phyloP scores from a whole-genome alignment of 2,797 vertebrate genomes.

The Melopsittacus undulatus region DNA sequence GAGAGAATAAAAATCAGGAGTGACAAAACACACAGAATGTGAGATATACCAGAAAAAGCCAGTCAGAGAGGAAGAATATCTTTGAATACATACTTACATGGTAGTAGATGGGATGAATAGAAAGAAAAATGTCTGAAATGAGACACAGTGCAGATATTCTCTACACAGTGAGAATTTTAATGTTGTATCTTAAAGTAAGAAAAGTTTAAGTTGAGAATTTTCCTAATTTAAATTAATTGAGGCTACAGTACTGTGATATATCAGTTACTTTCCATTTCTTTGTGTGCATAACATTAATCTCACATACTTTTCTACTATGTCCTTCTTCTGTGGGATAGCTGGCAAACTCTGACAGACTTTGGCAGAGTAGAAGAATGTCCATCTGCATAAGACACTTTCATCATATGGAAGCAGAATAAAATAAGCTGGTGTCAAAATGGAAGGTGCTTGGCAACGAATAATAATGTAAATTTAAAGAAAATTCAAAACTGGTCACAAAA shows the following conservation, averaged over 20 bases:
- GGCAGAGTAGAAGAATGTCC: not conserved
- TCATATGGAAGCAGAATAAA: conserved; percentile 4
- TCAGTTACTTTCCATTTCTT: not conserved
- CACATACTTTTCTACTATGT: not conserved
- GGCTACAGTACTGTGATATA: not conserved
- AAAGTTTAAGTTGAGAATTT: not conserved
- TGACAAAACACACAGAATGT: conserved; percentile 1
- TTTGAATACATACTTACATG: not conserved
- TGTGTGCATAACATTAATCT: not conserved
- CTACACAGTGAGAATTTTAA: not conserved
- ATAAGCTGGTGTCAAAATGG: not conserved
- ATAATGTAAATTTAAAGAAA: conserved; percentile 55
- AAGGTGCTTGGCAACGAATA: conserved; percentile 3
- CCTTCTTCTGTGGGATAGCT: not conserved
- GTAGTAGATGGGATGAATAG: conserved; percentile 16
- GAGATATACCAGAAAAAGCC: conserved; percentile 2
- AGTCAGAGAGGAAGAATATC: not conserved
- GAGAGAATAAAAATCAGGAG: not conserved
- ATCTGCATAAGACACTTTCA: conserved; percentile 18
- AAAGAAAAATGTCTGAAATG: conserved; percentile 31
- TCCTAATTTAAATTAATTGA: not conserved
- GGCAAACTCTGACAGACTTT: conserved; percentile 9
- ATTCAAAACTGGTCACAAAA: conserved; percentile 51
- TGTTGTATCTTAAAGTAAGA: not conserved
- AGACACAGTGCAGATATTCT: not conserved